These are phyloP conservation scores for Caracal caracal DNA, from an alignment of 2,113 vertebrate species.

Conservation along the genomic window DNA sequence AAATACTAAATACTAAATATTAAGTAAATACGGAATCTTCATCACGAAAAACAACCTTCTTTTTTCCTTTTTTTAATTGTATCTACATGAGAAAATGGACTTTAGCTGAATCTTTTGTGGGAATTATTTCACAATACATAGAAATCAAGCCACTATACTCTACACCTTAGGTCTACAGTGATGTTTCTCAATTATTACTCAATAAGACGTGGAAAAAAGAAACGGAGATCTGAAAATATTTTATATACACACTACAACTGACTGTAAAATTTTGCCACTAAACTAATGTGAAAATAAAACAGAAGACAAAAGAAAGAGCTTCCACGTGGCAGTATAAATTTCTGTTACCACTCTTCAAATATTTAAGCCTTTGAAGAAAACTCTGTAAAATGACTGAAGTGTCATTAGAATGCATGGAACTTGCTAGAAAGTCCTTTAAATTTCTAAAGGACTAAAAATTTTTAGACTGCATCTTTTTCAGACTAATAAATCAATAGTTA, in stretches of 20 bases:
- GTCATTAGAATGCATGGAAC: not conserved
- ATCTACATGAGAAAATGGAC: not conserved
- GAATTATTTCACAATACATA: not conserved
- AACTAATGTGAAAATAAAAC: not conserved
- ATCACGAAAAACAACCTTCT: not conserved
- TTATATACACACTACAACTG: not conserved
- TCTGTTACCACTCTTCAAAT: not conserved
- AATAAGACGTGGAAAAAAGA: not conserved
- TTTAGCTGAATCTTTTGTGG: not conserved
- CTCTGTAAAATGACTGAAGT: not conserved
- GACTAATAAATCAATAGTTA: not conserved
- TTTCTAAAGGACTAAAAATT: not conserved
- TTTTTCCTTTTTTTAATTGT: not conserved
- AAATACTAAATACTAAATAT: not conserved
- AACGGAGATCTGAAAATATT: not conserved
- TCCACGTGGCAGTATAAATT: not conserved
- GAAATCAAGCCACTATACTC: not conserved
- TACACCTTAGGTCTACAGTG: not conserved
- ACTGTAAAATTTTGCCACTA: not conserved
- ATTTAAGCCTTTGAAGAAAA: not conserved
- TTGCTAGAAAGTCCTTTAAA: not conserved
- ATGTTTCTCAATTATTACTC: not conserved
- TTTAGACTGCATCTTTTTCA: not conserved
- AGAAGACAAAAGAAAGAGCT: not conserved
- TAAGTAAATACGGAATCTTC: not conserved